These are phyloP conservation scores for Pterocles gutturalis DNA, from an alignment of 2,113 vertebrate genomes.

Conservation along the genomic window DNA sequence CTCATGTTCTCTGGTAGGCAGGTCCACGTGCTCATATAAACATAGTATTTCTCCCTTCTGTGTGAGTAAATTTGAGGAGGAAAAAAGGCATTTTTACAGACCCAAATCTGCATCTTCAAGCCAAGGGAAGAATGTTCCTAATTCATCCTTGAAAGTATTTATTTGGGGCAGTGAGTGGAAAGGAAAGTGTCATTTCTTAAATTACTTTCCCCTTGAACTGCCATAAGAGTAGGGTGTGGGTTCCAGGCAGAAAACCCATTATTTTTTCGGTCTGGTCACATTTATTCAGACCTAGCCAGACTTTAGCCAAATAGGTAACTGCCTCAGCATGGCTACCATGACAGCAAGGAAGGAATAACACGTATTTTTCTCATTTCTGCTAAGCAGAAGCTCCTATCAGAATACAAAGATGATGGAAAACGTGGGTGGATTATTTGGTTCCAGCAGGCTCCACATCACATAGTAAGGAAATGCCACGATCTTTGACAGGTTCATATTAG, in stretches of 20 bases:
- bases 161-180: slow-evolving; percentile 6
- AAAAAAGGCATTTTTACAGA: not conserved
- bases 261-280: not conserved
- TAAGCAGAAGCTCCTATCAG: slow-evolving; percentile 34
- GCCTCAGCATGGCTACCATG: not conserved
- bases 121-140: not conserved
- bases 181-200: not conserved
- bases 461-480: slow-evolving; percentile 31
- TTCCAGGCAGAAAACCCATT: slow-evolving; percentile 22
- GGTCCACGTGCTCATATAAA: not conserved
- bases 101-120: not conserved
- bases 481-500: slow-evolving; percentile 67
- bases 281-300: not conserved
- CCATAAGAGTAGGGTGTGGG: not conserved
- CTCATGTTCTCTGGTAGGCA: not conserved
- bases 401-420: slow-evolving; percentile 53
- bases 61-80: not conserved
- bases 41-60: not conserved
- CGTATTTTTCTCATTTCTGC: slow-evolving; percentile 44
- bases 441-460: slow-evolving; percentile 64
- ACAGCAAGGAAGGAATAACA: slow-evolving; percentile 25
- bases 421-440: slow-evolving; percentile 36
- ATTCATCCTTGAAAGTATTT: not conserved
- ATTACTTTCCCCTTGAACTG: not conserved
- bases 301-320: not conserved